These are phyloP conservation scores for Tenualosa ilisha DNA, from an alignment of 2,797 vertebrate species.

Conservation along the genomic window DNA sequence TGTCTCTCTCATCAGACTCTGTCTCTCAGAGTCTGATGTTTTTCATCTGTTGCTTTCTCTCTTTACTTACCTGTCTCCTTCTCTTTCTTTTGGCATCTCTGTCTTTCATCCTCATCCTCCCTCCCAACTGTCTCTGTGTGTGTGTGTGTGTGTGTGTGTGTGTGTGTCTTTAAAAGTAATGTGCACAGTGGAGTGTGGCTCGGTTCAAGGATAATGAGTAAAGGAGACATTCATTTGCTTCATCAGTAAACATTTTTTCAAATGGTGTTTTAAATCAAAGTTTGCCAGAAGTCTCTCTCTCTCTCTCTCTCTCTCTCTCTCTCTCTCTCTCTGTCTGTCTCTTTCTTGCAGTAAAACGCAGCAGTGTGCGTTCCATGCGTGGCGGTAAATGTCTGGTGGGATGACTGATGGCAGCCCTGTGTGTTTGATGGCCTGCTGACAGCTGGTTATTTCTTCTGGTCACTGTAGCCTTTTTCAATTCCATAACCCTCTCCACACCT, in stretches of 20 bases:
- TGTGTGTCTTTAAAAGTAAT: too few species aligned
- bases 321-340: background rate
- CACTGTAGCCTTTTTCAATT: background rate
- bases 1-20: background rate
- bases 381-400: background rate
- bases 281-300: background rate
- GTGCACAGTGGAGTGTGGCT: background rate
- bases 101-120: too few species aligned
- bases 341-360: background rate
- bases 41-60: too few species aligned
- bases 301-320: background rate
- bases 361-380: background rate
- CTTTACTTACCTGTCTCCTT: background rate
- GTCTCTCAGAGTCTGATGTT: background rate
- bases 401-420: background rate
- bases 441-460: background rate
- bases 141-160: too few species aligned
- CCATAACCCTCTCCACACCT: background rate
- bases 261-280: too few species aligned
- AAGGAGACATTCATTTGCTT: background rate
- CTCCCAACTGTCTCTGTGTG: too few species aligned
- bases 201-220: too few species aligned
- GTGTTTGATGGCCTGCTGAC: conserved; percentile 12
- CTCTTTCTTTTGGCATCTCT: background rate
- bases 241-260: too few species aligned